phyloP scores from a whole-genome alignment of 1,140 invertebrate species.

The Nylanderia fulva region DNA sequence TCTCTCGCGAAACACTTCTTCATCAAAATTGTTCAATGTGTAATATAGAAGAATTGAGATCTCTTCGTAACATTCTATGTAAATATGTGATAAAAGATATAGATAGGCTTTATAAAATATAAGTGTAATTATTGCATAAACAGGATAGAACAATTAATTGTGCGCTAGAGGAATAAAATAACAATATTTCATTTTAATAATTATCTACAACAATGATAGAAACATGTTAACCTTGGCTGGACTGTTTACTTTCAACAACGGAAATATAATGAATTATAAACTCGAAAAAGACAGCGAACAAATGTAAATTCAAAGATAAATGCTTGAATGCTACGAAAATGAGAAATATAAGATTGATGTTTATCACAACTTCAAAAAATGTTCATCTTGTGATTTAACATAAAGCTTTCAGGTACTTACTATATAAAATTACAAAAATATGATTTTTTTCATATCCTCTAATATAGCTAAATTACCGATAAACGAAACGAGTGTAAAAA shows the following conservation, averaged over 20 bases:
- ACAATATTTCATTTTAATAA: constrained; percentile 58
- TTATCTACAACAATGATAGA: constrained; percentile 51
- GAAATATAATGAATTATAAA: background rate
- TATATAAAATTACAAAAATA: background rate
- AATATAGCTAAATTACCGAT: background rate
- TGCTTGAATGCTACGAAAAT: background rate
- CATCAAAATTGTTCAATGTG: too few species aligned
- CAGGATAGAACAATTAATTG: constrained; percentile 44
- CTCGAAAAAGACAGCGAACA: background rate
- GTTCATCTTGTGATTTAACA: background rate
- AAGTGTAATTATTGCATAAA: constrained; percentile 49
- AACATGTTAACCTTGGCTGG: constrained; percentile 4
- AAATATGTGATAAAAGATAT: background rate
- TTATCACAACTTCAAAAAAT: background rate
- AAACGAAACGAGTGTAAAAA: background rate
- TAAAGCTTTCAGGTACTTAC: background rate
- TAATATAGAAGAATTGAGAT: too few species aligned
- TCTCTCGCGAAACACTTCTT: constrained; percentile 2
- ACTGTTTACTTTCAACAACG: background rate
- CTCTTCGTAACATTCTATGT: background rate
- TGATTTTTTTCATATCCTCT: background rate
- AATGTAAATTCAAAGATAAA: background rate
- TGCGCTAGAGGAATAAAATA: background rate
- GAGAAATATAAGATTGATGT: background rate
- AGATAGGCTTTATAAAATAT: background rate